Base-by-base conservation (phyloP, 2,797 vertebrate genomes). In the Bufotes viridis region DNA sequence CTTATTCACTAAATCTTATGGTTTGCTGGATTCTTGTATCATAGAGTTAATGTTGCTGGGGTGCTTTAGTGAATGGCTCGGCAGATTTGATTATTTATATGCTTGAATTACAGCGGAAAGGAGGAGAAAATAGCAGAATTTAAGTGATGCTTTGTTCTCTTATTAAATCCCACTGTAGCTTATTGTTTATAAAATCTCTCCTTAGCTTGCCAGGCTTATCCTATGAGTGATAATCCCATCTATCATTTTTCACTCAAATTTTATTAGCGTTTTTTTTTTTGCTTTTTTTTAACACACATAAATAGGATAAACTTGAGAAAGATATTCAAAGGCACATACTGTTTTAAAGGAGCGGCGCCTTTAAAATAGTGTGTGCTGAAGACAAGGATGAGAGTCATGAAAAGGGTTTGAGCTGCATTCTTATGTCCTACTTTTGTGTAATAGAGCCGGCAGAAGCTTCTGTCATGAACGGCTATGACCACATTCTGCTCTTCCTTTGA, bases 41-140 rank as follows among this genome's bases (percentile, higher is more conserved):
- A 89, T 70, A 20, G 51, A 82, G 83, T 82, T 89, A 70, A 89
- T 86, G 49, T 63, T 69, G 49, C 76, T 78, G 72, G 42, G 80
- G 84, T 82, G 72, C 84, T 78, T 82, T 81, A 78, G 79, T 82
- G 61, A 89, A 89, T 86, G 67, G 78, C 74, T 82, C 69, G 57
- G 58, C 78, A 86, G 76, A 69, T 75, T 51, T 86, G 79, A 86
- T 86, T 89, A 89, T 86, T 82, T 89, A 82, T 74, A 82, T 82
- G 70, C 60, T 86, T 82, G 60, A 82, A 78, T 86, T 78, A 89
- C 88, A 82, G 49, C 49, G 63, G 69, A 63, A 51, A 70, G 63
- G 82, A 84, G 29, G 69, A 81, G 74, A 84, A 84, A 72, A 26
- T 69, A 78, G 51, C 87, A 70, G 61, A 58, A 82, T 84, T 88